Conservation (phyloP, 2,888 invertebrate species). For the Scrobipalpa costella region DNA sequence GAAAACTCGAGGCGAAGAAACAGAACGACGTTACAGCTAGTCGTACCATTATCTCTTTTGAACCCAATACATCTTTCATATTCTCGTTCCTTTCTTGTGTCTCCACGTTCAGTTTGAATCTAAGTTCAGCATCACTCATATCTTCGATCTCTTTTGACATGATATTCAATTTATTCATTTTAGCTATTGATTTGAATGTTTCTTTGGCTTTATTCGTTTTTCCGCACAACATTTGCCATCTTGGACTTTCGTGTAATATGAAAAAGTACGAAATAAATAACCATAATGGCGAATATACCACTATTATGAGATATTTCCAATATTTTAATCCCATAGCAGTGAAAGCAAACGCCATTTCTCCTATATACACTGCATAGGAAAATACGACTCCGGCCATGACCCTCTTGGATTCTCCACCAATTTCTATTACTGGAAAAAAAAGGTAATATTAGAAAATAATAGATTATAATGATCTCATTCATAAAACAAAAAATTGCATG, state of each 20-base stretch:
- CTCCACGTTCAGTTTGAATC: constrained; percentile 53
- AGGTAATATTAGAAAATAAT: neutral
- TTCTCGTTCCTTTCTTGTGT: constrained; percentile 57
- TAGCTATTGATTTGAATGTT: constrained; percentile 51
- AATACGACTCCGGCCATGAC: constrained; percentile 63
- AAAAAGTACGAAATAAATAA: constrained; percentile 52
- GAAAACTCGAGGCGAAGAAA: constrained; percentile 64
- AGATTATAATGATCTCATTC: neutral
- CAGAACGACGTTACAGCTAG: constrained; percentile 58
- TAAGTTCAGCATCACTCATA: constrained; percentile 52
- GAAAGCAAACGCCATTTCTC: constrained; percentile 62
- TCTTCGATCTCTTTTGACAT: constrained; percentile 52
- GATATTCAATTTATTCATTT: constrained; percentile 55
- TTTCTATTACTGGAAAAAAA: constrained; percentile 63
- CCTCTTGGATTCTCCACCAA: constrained; percentile 64
- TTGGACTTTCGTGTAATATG: constrained; percentile 58
- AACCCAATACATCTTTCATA: constrained; percentile 55
- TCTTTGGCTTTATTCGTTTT: constrained; percentile 54
- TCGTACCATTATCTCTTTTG: constrained; percentile 62
- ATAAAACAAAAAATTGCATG: neutral
- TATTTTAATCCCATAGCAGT: constrained; percentile 59
- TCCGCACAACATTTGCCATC: constrained; percentile 66
- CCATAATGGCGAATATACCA: constrained; percentile 56
- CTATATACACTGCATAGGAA: constrained; percentile 61
- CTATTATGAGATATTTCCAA: constrained; percentile 61